Base-by-base conservation (phyloP, 2,797 vertebrate genomes). In the Sebastes diploproa region DNA sequence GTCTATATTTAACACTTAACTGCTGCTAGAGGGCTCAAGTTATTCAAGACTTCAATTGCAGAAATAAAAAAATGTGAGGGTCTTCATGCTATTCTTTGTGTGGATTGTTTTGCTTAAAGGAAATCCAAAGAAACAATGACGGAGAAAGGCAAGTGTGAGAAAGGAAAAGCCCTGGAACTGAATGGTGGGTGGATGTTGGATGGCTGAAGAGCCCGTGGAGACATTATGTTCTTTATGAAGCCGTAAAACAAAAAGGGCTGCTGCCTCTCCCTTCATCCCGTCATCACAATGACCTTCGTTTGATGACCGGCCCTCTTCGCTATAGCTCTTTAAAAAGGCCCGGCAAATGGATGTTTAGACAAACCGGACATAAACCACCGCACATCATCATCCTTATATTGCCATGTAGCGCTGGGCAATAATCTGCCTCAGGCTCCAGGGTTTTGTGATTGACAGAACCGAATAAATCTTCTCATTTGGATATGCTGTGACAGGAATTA, bases 381-480 rank as follows among this genome's bases (percentile, higher is more conserved):
- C 84, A 70, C 88, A 91, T 85, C 85, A 88, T 92, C 91, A 88
- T 84, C 88, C 75, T 80, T 82, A 86, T 78, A 82, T 66, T 6
- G 67, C 69, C 66, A 60, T 79, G 69, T 67, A 78, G 55, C 9
- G 60, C 58, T 3, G 76, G 75, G 76, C 84, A 82, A 62, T 90
- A 90, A 92, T 91, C 90, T 81, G 86, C 91, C 86, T 79, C 84
- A 7, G 86, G 87, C 87, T 79, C 72, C 73, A 10, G 81, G 80
- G 72, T 88, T 89, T 91, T 89, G 91, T 95, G 94, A 95, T 92
- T 95, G 94, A 95, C 93, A 90, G 85, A 89, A 94, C 69, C 16
- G 67, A 94, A 94, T 94, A 93, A 94, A 94, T 94, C 91, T 95
- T 78, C 89, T 94, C 86, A 91, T 95, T 95, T 89, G 92, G 90